Conservation (phyloP, 2,113 vertebrate genomes). For the Coturnix japonica region DNA sequence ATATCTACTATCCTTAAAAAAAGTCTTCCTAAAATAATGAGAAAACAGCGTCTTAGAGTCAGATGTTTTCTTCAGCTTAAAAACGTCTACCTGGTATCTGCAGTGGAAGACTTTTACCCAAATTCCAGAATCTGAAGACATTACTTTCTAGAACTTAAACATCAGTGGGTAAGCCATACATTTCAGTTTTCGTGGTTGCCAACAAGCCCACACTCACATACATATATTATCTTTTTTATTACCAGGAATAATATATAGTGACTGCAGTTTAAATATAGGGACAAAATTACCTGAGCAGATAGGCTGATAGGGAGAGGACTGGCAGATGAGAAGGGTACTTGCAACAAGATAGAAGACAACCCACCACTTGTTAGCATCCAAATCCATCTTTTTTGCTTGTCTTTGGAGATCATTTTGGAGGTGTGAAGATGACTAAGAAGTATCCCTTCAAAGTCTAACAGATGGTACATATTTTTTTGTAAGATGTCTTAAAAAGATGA, state of each 20-base stretch:
- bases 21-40: neutral
- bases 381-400: neutral
- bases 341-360: neutral
- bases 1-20: neutral
- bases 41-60: neutral
- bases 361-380: neutral
- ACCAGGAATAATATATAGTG: neutral
- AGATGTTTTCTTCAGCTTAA: neutral
- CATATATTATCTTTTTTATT: neutral
- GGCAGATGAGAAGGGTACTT: neutral
- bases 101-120: neutral
- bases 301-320: neutral
- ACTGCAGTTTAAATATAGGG: neutral
- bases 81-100: neutral
- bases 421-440: constrained; percentile 13
- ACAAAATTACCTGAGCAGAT: neutral
- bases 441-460: neutral
- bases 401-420: neutral
- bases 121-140: neutral
- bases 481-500: constrained; percentile 8
- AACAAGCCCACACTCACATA: neutral
- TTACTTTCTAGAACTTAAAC: neutral
- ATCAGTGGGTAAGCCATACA: neutral
- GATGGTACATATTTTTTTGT: constrained; percentile 35
- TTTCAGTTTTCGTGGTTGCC: neutral